Evolutionary conservation across 2,797 vertebrate species (phyloP), one percentile per base, ranked within the genome.

Genomic region (Acipenser transmontanus): DNA sequence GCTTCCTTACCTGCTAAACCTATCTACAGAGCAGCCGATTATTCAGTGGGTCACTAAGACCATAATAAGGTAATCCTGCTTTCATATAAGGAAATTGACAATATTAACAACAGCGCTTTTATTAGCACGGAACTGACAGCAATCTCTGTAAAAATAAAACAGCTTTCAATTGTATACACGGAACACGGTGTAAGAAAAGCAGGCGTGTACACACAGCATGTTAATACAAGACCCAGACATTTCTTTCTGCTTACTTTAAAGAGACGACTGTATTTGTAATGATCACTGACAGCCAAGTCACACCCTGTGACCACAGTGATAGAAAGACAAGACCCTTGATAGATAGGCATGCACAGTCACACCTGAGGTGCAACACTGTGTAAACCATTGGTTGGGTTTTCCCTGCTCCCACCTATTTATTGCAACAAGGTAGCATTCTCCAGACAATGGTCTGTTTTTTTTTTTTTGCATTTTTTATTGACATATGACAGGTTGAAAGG

Each of bases 311-410:
- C 73, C 76, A 77, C 76, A 66, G 61, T 70, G 61, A 60, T 78
- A 77, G 80, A 75, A 75, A 70, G 61, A 67, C 72, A 61, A 61
- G 60, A 65, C 71, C 66, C 70, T 61, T 20, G 10, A 65, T 34
- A 17, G 8, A 54, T 17, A 56, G 13, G 14, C 47, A 34, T 59
- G 56, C 64, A 59, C 48, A 57, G 81, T 82, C 77, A 83, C 83
- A 77, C 84, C 84, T 81, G 82, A 76, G 77, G 81, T 48, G 76
- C 77, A 74, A 71, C 75, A 63, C 34, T 34, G 34, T 34, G 34
- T 34, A 34, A 17, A 34, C 34, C 34, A 87, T 85, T 84, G 78
- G 84, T 86, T 76, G 70, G 80, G 80, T 73, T 77, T 78, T 72
- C 71, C 11, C 34, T 11, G 52, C 14, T 78, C 77, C 67, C 79